Conservation (phyloP, 2,888 invertebrate species). For the Lacanobia wlatinum region DNA sequence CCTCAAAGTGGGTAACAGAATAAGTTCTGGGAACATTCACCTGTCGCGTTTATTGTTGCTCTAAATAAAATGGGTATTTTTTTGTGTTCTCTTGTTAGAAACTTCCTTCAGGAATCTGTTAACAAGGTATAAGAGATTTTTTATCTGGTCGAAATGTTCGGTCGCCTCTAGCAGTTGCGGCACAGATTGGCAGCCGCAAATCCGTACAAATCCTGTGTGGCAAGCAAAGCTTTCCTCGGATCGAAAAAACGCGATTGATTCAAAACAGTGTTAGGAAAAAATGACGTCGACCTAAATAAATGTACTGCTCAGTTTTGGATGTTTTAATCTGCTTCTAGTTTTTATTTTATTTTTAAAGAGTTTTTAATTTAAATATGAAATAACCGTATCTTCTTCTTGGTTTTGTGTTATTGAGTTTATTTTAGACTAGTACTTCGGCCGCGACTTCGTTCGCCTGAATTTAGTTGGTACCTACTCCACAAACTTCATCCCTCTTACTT, state of each 20-base stretch:
- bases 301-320: conserved; percentile 17
- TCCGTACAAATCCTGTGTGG: conserved; percentile 84
- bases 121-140: conserved; percentile 84
- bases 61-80: conserved; percentile 68
- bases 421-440: too few species aligned
- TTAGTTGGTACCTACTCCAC: too few species aligned
- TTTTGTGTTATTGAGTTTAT: too few species aligned
- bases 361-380: too few species aligned
- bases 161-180: conserved; percentile 80
- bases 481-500: too few species aligned
- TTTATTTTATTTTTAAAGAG: too few species aligned
- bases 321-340: neutral
- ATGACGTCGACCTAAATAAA: conserved; percentile 33
- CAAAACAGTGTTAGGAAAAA: conserved; percentile 73
- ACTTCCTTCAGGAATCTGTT: conserved; percentile 80
- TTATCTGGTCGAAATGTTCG: conserved; percentile 83
- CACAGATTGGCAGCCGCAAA: conserved; percentile 86
- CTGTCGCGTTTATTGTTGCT: conserved; percentile 68
- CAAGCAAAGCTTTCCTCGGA: conserved; percentile 71
- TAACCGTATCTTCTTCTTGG: too few species aligned
- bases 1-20: conserved; percentile 49
- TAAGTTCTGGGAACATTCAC: conserved; percentile 56
- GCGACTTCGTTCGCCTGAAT: too few species aligned
- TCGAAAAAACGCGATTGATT: conserved; percentile 82
- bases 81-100: conserved; percentile 66